Percentiles rank a stretch among this genome's conserved stretches.
Evolutionary conservation across 1,140 invertebrate species (phyloP).

Genomic region (Trichoplusia ni): DNA sequence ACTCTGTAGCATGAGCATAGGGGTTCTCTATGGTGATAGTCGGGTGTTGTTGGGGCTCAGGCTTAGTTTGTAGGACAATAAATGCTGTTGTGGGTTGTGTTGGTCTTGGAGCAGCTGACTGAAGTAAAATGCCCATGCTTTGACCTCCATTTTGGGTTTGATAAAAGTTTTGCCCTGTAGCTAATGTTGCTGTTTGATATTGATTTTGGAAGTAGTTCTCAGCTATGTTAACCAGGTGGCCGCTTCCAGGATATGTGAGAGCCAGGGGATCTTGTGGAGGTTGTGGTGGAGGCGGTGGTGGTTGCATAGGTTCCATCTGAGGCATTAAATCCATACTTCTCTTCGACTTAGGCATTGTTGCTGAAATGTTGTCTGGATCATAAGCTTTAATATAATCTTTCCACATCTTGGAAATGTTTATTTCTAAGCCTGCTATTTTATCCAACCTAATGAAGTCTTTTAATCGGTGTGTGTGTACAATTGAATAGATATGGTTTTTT

Average conservation of each 20-base stretch:
- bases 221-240: conserved; percentile 77
- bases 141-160: conserved; percentile 67
- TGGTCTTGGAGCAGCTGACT: conserved; percentile 60
- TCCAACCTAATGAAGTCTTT: conserved; percentile 81
- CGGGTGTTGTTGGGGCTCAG: conserved; percentile 59
- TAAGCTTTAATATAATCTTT: conserved; percentile 82
- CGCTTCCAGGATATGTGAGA: conserved; percentile 72
- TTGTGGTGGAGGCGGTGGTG: conserved; percentile 45
- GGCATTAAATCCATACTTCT: conserved; percentile 56
- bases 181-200: conserved; percentile 63
- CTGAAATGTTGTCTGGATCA: conserved; percentile 79
- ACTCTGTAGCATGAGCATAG: conserved; percentile 52
- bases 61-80: conserved; percentile 73
- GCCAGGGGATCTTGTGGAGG: conserved; percentile 60
- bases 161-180: conserved; percentile 68
- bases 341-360: conserved; percentile 76
- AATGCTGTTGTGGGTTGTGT: conserved; percentile 64
- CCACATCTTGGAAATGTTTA: conserved; percentile 83
- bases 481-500: conserved; percentile 81
- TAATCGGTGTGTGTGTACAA: conserved; percentile 79
- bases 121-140: conserved; percentile 71
- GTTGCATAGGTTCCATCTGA: conserved; percentile 50
- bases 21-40: conserved; percentile 56
- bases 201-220: conserved; percentile 79
- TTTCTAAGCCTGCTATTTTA: conserved; percentile 80